Evolutionary conservation across 1,140 invertebrate species (phyloP).

Genomic region (Harpegnathos saltator): DNA sequence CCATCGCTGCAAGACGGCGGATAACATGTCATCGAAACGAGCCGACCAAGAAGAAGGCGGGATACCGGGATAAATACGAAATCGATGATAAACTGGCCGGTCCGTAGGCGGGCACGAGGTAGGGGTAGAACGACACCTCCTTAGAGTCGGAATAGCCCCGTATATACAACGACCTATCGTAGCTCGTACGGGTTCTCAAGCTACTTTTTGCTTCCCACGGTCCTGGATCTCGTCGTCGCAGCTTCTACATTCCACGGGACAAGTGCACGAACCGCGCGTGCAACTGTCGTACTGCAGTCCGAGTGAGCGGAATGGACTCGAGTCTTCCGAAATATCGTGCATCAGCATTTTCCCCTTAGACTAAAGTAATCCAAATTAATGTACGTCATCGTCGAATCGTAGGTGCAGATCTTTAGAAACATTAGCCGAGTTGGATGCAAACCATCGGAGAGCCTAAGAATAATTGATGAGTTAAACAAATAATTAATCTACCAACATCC

Average conservation of each 20-base stretch:
- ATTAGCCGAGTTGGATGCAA: too few relatives aligned
- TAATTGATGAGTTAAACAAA: too few relatives aligned
- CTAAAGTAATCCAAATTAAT: too few relatives aligned
- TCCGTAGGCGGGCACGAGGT: constrained; percentile 66
- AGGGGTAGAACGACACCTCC: constrained; percentile 77
- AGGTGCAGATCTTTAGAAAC: too few relatives aligned
- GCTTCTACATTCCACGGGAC: constrained; percentile 70
- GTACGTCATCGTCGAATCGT: too few relatives aligned
- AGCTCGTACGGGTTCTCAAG: constrained; percentile 75
- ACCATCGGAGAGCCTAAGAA: too few relatives aligned
- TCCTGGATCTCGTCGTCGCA: constrained; percentile 70
- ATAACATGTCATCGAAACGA: constrained; percentile 74
- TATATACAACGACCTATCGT: constrained; percentile 74
- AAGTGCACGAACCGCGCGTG: constrained; percentile 44
- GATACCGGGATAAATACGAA: constrained; percentile 74
- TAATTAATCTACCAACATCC: too few relatives aligned
- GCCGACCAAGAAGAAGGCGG: constrained; percentile 69
- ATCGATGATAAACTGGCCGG: constrained; percentile 74
- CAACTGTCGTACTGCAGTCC: constrained; percentile 36
- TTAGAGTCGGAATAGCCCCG: constrained; percentile 74
- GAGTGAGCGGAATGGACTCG: constrained; percentile 25
- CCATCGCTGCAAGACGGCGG: constrained; percentile 41
- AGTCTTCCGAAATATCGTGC: constrained; percentile 36
- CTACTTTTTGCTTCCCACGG: constrained; percentile 78
- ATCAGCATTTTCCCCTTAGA: too few relatives aligned